Evolutionary conservation across 2,888 invertebrate genomes (phyloP), one percentile per base, ranked within the genome.

Genomic region (Hypercompe scribonia): DNA sequence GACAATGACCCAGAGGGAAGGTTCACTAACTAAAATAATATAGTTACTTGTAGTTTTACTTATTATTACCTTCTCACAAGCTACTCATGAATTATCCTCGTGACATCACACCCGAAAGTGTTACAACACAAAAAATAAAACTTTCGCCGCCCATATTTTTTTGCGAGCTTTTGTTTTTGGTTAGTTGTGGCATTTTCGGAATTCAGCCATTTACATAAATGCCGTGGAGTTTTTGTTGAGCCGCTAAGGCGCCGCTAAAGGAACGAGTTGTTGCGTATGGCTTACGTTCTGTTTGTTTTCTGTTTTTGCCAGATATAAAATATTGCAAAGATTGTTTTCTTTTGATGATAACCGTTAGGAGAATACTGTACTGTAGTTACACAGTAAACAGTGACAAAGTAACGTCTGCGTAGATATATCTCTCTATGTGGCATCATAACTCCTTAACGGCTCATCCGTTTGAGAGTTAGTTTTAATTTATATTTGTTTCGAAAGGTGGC

Each of bases 161-260:
- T 89, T 72, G 84, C 84, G 74, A 73, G 75, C 83, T 86, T 88
- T 92, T 92, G 92, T 94, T 94, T 95, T 94, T 93, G 91, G 88
- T 81, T 83, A 86, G 88, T 88, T 88, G 89, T 83, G 90, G 92
- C 90, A 94, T 93, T 94, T 94, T 94, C 91, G 94, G 94, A 93
- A 94, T 94, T 92, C 91, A 89, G 88, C 86, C 90, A 95, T 95
- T 95, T 95, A 94, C 95, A 95, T 95, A 95, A 94, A 95, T 94
- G 87, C 94, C 91, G 83, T 81, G 84, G 87, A 87, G 88, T 90
- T 94, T 94, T 94, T 94, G 94, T 94, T 90, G 90, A 93, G 93
- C 93, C 91, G 92, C 92, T 90, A 91, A 91, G 94, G 94, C 94
- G 93, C 94, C 94, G 94, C 91, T 83, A 87, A 88, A 80, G 86